These are phyloP conservation scores for Sphyrna mokarran DNA, from an alignment of 2,113 vertebrate genomes.

Conservation along the genomic window DNA sequence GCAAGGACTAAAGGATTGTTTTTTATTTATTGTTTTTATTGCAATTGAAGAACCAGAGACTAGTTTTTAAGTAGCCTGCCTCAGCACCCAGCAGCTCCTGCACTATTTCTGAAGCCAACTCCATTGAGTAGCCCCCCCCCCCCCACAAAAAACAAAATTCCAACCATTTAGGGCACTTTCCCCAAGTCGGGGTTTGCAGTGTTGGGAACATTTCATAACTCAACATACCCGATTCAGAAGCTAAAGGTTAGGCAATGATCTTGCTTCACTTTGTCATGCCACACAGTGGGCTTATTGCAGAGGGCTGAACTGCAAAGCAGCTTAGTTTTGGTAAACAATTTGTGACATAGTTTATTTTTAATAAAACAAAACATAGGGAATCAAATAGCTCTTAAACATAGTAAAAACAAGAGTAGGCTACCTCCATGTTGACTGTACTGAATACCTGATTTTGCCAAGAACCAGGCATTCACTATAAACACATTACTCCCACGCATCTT, in stretches of 20 bases:
- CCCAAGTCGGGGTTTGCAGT: too few relatives aligned
- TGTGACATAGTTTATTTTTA: not conserved
- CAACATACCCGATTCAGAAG: too few relatives aligned
- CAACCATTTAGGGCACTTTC: too few relatives aligned
- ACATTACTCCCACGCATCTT: not conserved
- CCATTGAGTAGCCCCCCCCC: too few relatives aligned
- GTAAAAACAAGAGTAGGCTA: not conserved
- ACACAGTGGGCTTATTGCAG: not conserved
- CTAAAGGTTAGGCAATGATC: not conserved
- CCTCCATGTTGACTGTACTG: not conserved
- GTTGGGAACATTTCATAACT: too few relatives aligned
- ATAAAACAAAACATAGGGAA: not conserved
- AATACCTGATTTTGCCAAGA: constrained; percentile 15
- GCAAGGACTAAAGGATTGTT: too few relatives aligned
- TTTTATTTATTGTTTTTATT: too few relatives aligned
- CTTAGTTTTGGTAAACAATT: not conserved
- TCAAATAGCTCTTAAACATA: not conserved
- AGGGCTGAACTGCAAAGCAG: not conserved
- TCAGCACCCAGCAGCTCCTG: too few relatives aligned
- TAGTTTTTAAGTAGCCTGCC: too few relatives aligned
- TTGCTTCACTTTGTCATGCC: not conserved
- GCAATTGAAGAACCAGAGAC: too few relatives aligned
- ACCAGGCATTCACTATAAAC: not conserved
- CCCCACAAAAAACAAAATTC: too few relatives aligned
- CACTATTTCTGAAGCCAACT: too few relatives aligned